These are phyloP conservation scores for Pipa parva DNA, from an alignment of 2,113 vertebrate species.

Conservation along the genomic window DNA sequence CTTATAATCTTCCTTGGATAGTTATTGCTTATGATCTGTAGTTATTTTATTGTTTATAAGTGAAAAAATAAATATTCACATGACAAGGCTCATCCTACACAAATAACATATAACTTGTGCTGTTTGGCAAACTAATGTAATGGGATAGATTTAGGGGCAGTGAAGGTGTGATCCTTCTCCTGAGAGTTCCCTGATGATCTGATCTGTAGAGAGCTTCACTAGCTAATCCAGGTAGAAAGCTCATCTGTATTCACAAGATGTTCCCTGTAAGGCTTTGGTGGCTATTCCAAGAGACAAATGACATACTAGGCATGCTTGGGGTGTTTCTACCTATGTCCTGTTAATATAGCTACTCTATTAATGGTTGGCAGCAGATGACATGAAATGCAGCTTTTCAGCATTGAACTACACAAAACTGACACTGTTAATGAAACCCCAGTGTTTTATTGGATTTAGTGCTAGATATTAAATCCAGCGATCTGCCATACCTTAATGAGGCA, in stretches of 20 bases:
- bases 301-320: neutral
- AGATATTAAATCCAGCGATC: neutral
- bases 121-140: neutral
- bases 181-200: neutral
- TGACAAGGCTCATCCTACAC: too few species aligned
- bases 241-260: neutral
- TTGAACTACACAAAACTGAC: too few species aligned
- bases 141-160: neutral
- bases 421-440: too few species aligned
- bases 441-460: too few species aligned
- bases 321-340: neutral
- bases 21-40: too few species aligned
- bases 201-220: neutral
- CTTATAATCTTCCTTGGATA: too few species aligned
- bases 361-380: conserved; percentile 3
- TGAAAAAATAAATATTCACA: too few species aligned
- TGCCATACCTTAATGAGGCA: neutral
- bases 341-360: conserved; percentile 20
- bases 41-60: too few species aligned
- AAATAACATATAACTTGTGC: too few species aligned
- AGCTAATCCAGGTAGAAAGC: neutral
- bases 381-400: neutral
- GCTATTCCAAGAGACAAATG: neutral
- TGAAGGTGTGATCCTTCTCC: neutral
- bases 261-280: neutral